Conservation (phyloP, 2,888 invertebrate species). For the Epiblema foenella region DNA sequence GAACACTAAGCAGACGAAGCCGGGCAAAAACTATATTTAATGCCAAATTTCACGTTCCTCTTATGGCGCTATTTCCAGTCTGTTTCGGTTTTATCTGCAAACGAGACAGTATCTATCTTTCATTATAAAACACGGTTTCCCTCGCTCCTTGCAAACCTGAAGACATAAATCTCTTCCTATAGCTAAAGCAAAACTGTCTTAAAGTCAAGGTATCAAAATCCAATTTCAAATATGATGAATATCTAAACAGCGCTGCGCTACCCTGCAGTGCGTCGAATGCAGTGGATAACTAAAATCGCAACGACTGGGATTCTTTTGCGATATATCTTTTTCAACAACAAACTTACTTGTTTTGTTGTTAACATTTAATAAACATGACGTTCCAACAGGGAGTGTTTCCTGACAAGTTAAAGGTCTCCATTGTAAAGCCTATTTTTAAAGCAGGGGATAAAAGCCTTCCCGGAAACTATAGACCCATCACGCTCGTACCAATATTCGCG, state of each 20-base stretch:
- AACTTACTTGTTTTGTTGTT: too few relatives aligned
- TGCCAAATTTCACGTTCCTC: background rate
- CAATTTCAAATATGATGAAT: background rate
- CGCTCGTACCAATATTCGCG: too few relatives aligned
- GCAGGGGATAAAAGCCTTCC: too few relatives aligned
- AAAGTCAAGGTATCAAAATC: background rate
- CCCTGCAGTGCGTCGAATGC: constrained; percentile 38
- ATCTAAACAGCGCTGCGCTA: constrained; percentile 19
- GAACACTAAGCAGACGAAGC: too few relatives aligned
- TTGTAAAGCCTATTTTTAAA: too few relatives aligned
- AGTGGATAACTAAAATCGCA: constrained; percentile 30
- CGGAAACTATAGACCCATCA: too few relatives aligned
- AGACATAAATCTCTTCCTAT: background rate
- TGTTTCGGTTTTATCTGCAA: constrained; percentile 4
- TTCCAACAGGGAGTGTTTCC: too few relatives aligned
- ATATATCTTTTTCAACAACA: background rate
- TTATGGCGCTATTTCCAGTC: constrained; percentile 8
- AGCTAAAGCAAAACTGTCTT: background rate
- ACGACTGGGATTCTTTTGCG: background rate
- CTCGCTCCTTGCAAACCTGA: background rate
- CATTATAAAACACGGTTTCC: constrained; percentile 11
- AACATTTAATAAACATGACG: too few relatives aligned
- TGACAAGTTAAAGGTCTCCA: too few relatives aligned
- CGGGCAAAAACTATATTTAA: too few relatives aligned
- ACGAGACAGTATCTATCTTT: constrained; percentile 15